phyloP scores from a whole-genome alignment of 2,888 invertebrate species.

The Cyclophora albipunctata region DNA sequence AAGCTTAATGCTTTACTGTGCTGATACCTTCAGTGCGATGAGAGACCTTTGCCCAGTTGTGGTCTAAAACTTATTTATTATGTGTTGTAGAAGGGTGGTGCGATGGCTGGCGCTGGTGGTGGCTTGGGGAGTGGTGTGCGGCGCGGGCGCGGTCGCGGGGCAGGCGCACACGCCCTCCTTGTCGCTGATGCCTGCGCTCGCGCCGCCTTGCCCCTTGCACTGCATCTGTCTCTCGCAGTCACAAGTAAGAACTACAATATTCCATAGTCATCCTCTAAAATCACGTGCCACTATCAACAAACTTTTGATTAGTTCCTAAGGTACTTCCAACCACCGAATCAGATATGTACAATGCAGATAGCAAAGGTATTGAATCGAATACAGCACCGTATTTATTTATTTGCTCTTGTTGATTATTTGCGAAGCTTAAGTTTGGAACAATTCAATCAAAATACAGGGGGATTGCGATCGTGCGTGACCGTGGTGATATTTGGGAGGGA shows the following conservation, averaged over 20 bases:
- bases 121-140: constrained; percentile 40
- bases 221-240: constrained; percentile 91
- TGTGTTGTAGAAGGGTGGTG: constrained; percentile 49
- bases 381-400: constrained; percentile 47
- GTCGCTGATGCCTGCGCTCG: constrained; percentile 53
- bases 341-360: too few species aligned
- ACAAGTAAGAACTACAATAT: constrained; percentile 75
- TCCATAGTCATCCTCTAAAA: too few species aligned
- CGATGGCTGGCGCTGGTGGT: constrained; percentile 49
- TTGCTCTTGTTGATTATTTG: constrained; percentile 53
- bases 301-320: too few species aligned
- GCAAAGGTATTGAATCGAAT: too few species aligned
- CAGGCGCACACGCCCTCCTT: constrained; percentile 45
- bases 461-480: constrained; percentile 35
- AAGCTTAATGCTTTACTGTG: too few species aligned
- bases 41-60: too few species aligned
- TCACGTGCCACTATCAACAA: too few species aligned
- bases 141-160: constrained; percentile 30
- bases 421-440: constrained; percentile 59
- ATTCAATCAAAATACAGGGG: constrained; percentile 62
- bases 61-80: too few species aligned
- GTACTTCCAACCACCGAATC: too few species aligned
- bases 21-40: too few species aligned
- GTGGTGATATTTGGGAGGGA: constrained; percentile 49
- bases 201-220: constrained; percentile 83